Evolutionary conservation across 2,888 invertebrate species (phyloP).

Genomic region (Stratiomys singularior): DNA sequence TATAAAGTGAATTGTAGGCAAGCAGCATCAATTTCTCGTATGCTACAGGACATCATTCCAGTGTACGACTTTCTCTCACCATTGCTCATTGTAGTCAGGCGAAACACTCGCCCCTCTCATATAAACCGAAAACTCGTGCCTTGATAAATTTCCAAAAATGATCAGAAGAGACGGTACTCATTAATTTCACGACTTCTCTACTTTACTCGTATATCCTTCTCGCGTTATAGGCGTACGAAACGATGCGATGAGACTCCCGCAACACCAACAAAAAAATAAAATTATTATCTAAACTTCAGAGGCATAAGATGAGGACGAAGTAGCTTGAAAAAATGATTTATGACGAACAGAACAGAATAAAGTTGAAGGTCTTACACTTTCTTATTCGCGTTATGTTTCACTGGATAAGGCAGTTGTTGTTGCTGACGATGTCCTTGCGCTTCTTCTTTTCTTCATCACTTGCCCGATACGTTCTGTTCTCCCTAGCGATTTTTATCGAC

Average conservation of each 20-base stretch:
- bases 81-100: neutral
- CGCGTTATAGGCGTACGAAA: neutral
- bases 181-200: conserved; percentile 46
- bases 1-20: neutral
- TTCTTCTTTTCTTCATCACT: too few relatives aligned
- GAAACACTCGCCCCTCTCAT: neutral
- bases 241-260: neutral
- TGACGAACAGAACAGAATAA: conserved; percentile 11
- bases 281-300: conserved; percentile 20
- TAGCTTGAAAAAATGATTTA: conserved; percentile 31
- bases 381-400: conserved; percentile 17
- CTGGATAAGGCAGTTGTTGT: neutral
- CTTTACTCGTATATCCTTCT: conserved; percentile 22
- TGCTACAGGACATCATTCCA: neutral
- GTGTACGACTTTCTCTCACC: neutral
- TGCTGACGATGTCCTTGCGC: neutral
- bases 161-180: conserved; percentile 48
- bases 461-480: too few relatives aligned
- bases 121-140: conserved; percentile 27
- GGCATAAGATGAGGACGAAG: neutral
- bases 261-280: neutral
- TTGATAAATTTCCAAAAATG: conserved; percentile 49
- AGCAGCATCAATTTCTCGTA: neutral
- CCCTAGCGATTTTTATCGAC: too few relatives aligned
- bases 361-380: conserved; percentile 10